Evolutionary conservation across 2,797 vertebrate species (phyloP).

Genomic region (Dendrocincla tyrannina): DNA sequence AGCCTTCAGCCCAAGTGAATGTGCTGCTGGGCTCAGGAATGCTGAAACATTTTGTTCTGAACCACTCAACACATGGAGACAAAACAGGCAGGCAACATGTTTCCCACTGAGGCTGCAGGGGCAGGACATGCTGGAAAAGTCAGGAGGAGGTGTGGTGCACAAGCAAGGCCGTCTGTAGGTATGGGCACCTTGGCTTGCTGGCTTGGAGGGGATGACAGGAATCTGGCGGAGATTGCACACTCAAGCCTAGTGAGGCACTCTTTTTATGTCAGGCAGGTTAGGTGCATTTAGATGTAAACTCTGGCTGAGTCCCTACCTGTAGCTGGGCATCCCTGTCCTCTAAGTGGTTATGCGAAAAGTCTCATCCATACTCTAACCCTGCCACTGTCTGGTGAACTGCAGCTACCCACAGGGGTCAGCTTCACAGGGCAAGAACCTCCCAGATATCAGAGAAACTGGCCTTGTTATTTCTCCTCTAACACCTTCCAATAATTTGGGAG

Average conservation of each 20-base stretch:
- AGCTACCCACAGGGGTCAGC: neutral
- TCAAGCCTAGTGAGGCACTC: neutral
- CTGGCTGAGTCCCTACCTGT: neutral
- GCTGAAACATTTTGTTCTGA: neutral
- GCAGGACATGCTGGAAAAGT: neutral
- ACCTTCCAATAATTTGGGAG: neutral
- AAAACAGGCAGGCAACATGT: neutral
- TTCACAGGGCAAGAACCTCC: neutral
- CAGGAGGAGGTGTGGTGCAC: neutral
- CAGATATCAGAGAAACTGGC: neutral
- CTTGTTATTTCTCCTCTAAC: neutral
- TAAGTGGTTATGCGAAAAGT: neutral
- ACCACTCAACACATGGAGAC: accelerated
- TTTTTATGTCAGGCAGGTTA: neutral
- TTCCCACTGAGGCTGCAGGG: neutral
- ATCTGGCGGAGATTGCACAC: neutral
- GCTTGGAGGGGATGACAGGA: neutral
- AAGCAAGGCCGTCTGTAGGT: neutral
- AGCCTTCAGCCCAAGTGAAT: neutral
- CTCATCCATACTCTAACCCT: neutral
- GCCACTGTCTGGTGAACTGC: neutral
- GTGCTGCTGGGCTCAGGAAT: neutral
- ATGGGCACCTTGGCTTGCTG: accelerated
- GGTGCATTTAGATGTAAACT: neutral
- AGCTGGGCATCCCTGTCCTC: neutral